These are phyloP conservation scores for Megathymus violae DNA, from an alignment of 1,140 invertebrate species.

Conservation along the genomic window DNA sequence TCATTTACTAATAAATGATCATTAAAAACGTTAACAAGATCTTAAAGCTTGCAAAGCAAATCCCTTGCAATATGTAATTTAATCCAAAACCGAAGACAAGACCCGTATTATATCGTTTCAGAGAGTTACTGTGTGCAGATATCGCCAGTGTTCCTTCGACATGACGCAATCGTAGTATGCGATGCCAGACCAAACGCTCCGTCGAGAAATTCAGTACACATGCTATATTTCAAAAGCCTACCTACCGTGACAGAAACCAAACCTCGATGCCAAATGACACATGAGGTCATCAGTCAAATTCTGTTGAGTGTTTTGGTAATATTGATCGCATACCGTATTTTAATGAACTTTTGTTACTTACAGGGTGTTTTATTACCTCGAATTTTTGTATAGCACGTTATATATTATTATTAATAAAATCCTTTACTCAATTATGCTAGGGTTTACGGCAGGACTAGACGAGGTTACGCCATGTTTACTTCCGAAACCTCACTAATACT, in stretches of 20 bases:
- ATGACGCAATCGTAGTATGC: conserved; percentile 43
- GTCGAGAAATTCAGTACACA: conserved; percentile 61
- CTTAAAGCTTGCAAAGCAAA: conserved; percentile 14
- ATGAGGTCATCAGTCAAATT: conserved; percentile 71
- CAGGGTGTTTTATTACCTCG: too few species aligned
- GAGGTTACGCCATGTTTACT: too few species aligned
- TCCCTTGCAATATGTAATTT: conserved; percentile 22
- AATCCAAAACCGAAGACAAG: conserved; percentile 38
- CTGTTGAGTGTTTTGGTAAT: conserved; percentile 37
- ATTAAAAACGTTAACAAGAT: conserved; percentile 23
- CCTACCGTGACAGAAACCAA: conserved; percentile 70
- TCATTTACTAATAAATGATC: too few species aligned
- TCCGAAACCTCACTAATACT: too few species aligned
- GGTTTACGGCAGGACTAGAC: too few species aligned
- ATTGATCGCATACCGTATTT: conserved; percentile 4
- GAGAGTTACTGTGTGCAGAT: conserved; percentile 49
- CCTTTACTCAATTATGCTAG: too few species aligned
- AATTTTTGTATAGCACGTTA: too few species aligned
- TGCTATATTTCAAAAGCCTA: conserved; percentile 65
- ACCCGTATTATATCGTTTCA: conserved; percentile 44
- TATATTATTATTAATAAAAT: too few species aligned
- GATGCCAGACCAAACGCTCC: conserved; percentile 42
- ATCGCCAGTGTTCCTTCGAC: conserved; percentile 31
- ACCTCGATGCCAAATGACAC: conserved; percentile 58
- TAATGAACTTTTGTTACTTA: background rate